A percentile compares a stretch with the other conserved stretches of the same genome.
phyloP scores from a whole-genome alignment of 2,888 invertebrate species.

The Athripsodes cinereus region DNA sequence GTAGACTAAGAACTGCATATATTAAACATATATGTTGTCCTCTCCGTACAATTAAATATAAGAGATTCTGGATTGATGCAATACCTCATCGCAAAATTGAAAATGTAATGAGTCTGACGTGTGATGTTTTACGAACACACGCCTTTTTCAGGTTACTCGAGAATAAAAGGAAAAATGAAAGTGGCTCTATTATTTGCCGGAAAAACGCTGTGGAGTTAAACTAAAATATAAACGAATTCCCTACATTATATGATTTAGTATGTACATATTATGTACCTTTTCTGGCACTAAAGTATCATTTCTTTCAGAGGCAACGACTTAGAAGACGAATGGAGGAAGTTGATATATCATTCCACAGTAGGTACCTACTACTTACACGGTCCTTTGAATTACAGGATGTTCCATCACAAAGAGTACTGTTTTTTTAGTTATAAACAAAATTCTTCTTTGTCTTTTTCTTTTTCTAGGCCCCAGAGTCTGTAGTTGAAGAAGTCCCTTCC shows the following conservation, averaged over 20 bases:
- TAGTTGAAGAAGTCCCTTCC: too few relatives aligned
- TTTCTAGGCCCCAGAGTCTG: too few relatives aligned
- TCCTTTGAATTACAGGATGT: not conserved
- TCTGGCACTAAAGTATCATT: not conserved
- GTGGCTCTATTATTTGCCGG: not conserved
- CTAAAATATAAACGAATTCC: not conserved
- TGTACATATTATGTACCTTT: not conserved
- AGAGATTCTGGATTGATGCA: not conserved
- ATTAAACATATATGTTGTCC: too few relatives aligned
- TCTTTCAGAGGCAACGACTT: constrained; percentile 1
- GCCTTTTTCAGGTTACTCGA: not conserved
- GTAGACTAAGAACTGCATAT: too few relatives aligned
- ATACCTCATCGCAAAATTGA: not conserved
- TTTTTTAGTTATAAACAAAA: too few relatives aligned
- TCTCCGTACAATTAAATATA: too few relatives aligned
- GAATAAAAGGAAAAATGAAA: not conserved
- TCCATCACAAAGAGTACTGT: not conserved
- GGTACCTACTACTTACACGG: not conserved
- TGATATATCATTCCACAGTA: not conserved
- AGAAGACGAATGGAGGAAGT: constrained; percentile 2
- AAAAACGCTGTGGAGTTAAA: not conserved
- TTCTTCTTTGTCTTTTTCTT: too few relatives aligned
- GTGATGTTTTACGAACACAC: not conserved
- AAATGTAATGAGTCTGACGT: not conserved
- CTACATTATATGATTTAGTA: too few relatives aligned